phyloP scores from a whole-genome alignment of 2,113 vertebrate species.

The Charina bottae region DNA sequence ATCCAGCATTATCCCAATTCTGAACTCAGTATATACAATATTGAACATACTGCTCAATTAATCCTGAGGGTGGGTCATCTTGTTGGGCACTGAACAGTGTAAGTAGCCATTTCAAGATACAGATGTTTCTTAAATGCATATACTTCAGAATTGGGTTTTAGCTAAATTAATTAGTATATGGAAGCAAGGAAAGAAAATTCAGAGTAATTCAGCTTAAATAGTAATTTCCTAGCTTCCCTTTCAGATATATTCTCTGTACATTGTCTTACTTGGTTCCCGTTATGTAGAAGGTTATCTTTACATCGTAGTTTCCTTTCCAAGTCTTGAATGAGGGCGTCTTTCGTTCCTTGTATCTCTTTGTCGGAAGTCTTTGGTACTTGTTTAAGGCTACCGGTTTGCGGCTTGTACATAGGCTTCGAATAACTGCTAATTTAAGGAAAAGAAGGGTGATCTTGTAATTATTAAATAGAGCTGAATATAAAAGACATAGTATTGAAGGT shows the following conservation, averaged over 20 bases:
- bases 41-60: background rate
- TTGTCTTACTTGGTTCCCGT: slow-evolving; percentile 85
- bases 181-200: background rate
- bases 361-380: slow-evolving; percentile 84
- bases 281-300: slow-evolving; percentile 87
- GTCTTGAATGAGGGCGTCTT: slow-evolving; percentile 95
- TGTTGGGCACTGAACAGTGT: background rate
- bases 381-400: slow-evolving; percentile 71
- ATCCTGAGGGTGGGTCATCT: background rate
- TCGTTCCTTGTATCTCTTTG: slow-evolving; percentile 92
- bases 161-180: background rate
- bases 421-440: slow-evolving; percentile 70
- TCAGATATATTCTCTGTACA: background rate
- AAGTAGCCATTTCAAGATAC: background rate
- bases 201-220: background rate
- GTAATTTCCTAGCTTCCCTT: background rate
- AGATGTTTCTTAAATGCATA: background rate
- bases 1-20: background rate
- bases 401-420: slow-evolving; percentile 84
- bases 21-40: background rate
- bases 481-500: background rate
- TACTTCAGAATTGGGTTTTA: background rate
- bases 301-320: slow-evolving; percentile 91
- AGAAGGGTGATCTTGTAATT: slow-evolving; percentile 14
- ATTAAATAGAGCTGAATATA: background rate